These are phyloP conservation scores for Drosophila emarginata DNA, from an alignment of 2,888 invertebrate genomes.

Conservation along the genomic window DNA sequence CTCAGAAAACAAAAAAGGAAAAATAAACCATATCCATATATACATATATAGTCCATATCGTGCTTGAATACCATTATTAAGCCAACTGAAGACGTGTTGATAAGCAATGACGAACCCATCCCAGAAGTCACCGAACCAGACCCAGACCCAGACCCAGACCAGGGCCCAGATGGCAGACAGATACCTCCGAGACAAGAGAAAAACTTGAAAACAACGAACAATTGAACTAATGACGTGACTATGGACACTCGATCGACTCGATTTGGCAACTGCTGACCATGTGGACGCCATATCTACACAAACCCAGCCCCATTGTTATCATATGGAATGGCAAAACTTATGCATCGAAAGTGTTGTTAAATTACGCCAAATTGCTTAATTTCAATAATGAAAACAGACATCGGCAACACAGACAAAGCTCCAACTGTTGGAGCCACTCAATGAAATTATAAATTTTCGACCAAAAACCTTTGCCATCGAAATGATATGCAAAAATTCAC, in stretches of 20 bases:
- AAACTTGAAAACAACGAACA: conserved; percentile 42
- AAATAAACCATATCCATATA: conserved; percentile 32
- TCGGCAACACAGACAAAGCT: conserved; percentile 4
- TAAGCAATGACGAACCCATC: conserved; percentile 42
- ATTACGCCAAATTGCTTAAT: conserved; percentile 82
- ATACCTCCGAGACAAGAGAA: too few relatives aligned
- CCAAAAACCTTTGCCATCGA: conserved; percentile 30
- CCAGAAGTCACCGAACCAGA: conserved; percentile 25
- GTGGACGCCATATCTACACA: conserved; percentile 22
- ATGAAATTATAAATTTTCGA: conserved; percentile 76
- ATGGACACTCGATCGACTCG: conserved; percentile 63
- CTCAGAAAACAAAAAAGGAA: conserved; percentile 20
- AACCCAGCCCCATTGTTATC: conserved; percentile 63
- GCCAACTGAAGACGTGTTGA: conserved; percentile 69
- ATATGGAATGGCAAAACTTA: conserved; percentile 78
- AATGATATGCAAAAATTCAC: conserved; percentile 73
- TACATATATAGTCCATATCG: conserved; percentile 43
- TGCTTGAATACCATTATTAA: conserved; percentile 67
- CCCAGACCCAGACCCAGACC: conserved; percentile 34
- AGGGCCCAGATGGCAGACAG: conserved; percentile 39
- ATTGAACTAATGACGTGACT: conserved; percentile 75
- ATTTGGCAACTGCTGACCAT: conserved; percentile 25
- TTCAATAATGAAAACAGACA: conserved; percentile 75
- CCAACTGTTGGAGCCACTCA: conserved; percentile 45
- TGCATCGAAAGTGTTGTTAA: conserved; percentile 82